Evolutionary conservation across 2,113 vertebrate species (phyloP), one percentile per base, ranked within the genome.

Genomic region (Albula goreensis): DNA sequence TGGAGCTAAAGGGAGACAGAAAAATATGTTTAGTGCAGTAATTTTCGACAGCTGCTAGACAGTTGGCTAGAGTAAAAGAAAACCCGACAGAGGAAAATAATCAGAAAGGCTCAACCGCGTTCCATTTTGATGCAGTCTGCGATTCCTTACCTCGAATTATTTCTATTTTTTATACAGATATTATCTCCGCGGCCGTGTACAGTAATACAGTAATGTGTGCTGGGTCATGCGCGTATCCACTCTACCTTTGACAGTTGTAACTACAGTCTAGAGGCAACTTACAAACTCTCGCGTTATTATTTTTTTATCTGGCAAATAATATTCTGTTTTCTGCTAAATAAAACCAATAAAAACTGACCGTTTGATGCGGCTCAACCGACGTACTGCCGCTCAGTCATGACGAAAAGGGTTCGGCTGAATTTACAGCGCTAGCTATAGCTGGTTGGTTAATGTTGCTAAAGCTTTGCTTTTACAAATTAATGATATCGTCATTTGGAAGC

Each of bases 211-310:
- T 92, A 91, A 90, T 93, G 92, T 93, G 93, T 93, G 93, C 92
- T 89, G 93, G 94, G 91, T 95, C 94, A 92, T 91, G 93, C 93
- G 92, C 94, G 92, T 90, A 92, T 94, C 95, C 95, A 93, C 94
- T 95, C 96, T 93, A 92, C 94, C 95, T 96, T 96, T 96, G 96
- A 96, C 96, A 96, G 96, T 92, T 96, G 94, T 93, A 92, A 91
- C 90, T 92, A 92, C 94, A 93, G 94, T 91, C 92, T 93, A 94
- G 87, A 93, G 87, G 88, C 91, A 95, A 95, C 94, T 96, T 95
- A 90, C 93, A 93, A 95, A 96, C 94, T 96, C 95, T 96, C 94
- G 96, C 95, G 94, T 94, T 95, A 93, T 94, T 94, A 92, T 94
- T 94, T 88, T 93, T 88, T 91, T 88, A 91, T 89, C 82, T 80